Percentiles rank a stretch among this genome's conserved stretches.
phyloP scores from a whole-genome alignment of 2,113 vertebrate genomes.

The Panurus biarmicus region DNA sequence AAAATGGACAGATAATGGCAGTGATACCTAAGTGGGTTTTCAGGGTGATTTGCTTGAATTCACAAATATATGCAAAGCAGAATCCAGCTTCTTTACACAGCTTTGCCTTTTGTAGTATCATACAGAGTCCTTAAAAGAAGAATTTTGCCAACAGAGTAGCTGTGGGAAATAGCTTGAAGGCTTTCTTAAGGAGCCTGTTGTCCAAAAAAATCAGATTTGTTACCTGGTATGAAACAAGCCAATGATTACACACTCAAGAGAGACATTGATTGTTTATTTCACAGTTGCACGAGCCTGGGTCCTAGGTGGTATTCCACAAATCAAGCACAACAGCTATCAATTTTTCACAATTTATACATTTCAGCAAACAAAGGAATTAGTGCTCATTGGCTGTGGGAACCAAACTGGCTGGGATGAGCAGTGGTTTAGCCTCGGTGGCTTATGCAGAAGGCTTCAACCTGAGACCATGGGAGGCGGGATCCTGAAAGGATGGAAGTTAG shows the following conservation, averaged over 20 bases:
- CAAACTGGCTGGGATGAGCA: not conserved
- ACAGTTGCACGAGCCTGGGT: not conserved
- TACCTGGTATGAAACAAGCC: not conserved
- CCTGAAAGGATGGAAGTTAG: not conserved
- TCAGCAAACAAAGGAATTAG: not conserved
- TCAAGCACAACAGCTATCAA: not conserved
- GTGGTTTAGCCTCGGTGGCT: not conserved
- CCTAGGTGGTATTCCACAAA: not conserved
- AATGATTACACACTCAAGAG: not conserved
- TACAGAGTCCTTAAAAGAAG: not conserved
- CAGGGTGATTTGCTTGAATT: not conserved
- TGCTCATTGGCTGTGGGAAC: not conserved
- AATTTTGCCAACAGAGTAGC: not conserved
- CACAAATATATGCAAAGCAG: not conserved
- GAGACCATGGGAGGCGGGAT: not conserved
- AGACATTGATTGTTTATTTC: not conserved
- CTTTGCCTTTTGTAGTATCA: not conserved
- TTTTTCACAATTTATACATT: not conserved
- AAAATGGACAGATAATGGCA: not conserved
- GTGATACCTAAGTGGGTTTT: not conserved
- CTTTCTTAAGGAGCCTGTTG: not conserved
- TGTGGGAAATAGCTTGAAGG: not conserved
- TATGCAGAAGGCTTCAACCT: not conserved
- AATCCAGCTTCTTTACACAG: not conserved
- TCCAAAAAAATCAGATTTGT: rapidly evolving